Percentiles rank a stretch among this genome's conserved stretches.
phyloP scores from a whole-genome alignment of 2,888 invertebrate species.

The Drosophila lacicola region DNA sequence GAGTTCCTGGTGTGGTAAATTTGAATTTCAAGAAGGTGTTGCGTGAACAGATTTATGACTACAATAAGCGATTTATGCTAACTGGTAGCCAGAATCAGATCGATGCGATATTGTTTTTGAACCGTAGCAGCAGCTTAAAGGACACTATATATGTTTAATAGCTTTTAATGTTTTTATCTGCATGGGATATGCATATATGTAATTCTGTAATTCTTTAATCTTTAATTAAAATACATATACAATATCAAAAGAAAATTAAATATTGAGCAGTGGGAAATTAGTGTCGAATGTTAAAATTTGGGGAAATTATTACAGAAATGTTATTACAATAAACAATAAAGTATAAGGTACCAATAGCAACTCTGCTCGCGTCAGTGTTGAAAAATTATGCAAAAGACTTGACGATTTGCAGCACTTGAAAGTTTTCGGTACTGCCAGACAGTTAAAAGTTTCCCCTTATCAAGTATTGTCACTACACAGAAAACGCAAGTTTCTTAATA shows the following conservation, averaged over 20 bases:
- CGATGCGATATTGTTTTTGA: conserved; percentile 81
- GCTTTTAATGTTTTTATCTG: conserved; percentile 41
- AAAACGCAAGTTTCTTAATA: conserved; percentile 33
- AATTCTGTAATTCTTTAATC: conserved; percentile 31
- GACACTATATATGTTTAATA: conserved; percentile 58
- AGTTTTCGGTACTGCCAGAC: conserved; percentile 32
- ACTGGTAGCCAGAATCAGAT: conserved; percentile 76
- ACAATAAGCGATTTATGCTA: conserved; percentile 80
- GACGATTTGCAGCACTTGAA: conserved; percentile 24
- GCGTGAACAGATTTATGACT: conserved; percentile 80
- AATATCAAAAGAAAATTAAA: background rate
- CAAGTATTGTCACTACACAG: conserved; percentile 29
- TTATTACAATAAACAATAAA: background rate
- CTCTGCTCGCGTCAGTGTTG: conserved; percentile 29
- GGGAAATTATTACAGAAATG: conserved; percentile 20
- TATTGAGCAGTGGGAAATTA: background rate
- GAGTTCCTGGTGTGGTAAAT: conserved; percentile 83
- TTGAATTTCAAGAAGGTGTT: conserved; percentile 79
- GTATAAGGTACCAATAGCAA: conserved; percentile 7
- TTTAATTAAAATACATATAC: conserved; percentile 50
- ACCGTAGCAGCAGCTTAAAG: conserved; percentile 67
- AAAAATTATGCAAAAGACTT: background rate
- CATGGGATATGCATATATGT: conserved; percentile 34
- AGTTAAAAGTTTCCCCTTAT: conserved; percentile 45
- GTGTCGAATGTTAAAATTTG: background rate